A percentile compares a stretch with the other conserved stretches of the same genome.
These are phyloP conservation scores for Cantharis flavilabris DNA, from an alignment of 2,888 invertebrate genomes.

Conservation along the genomic window DNA sequence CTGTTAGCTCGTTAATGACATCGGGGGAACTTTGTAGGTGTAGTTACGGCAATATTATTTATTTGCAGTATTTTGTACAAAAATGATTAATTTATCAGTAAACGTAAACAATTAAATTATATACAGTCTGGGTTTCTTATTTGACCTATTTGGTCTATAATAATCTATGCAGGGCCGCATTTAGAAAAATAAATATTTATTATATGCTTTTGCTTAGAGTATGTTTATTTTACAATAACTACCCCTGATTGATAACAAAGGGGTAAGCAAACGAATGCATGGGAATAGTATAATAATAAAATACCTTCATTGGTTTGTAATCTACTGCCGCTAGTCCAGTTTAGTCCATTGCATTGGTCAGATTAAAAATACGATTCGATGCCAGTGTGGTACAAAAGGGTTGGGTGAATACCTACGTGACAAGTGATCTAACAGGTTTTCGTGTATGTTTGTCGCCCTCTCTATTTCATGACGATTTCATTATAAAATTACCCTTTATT, in stretches of 20 bases:
- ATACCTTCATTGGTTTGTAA: background rate
- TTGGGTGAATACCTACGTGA: slow-evolving; percentile 23
- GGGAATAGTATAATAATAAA: background rate
- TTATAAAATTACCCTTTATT: slow-evolving; percentile 29
- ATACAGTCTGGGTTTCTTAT: too few relatives aligned
- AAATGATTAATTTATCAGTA: background rate
- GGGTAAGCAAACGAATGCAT: background rate
- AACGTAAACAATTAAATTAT: too few relatives aligned
- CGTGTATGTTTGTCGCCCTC: slow-evolving; percentile 24
- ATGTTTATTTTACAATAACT: background rate
- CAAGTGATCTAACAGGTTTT: slow-evolving; percentile 29
- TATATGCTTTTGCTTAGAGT: background rate
- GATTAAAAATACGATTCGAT: slow-evolving; percentile 8
- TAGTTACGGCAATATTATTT: background rate
- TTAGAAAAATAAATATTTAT: too few relatives aligned
- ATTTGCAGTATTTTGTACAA: background rate
- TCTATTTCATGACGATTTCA: slow-evolving; percentile 23
- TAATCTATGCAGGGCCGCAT: too few relatives aligned
- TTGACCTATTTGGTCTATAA: too few relatives aligned
- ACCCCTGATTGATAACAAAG: background rate
- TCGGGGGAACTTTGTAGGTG: background rate
- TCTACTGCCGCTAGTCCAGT: background rate
- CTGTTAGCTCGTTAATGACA: background rate
- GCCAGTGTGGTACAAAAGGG: background rate
- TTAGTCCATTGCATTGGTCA: slow-evolving; percentile 7